Evolutionary conservation across 2,113 vertebrate species (phyloP), one percentile per base, ranked within the genome.

Genomic region (Tor tambroides): DNA sequence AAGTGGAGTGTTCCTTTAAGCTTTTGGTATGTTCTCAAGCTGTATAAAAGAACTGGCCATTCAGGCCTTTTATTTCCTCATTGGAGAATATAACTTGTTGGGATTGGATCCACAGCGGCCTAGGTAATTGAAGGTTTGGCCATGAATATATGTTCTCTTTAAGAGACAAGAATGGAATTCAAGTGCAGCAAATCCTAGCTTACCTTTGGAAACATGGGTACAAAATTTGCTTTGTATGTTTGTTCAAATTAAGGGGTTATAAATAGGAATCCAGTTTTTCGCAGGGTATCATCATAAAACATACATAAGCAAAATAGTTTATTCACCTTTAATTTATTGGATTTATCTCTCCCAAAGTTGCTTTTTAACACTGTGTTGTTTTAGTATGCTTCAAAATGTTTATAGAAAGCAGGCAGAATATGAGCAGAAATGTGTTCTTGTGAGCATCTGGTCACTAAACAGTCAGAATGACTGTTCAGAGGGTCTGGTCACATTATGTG

Each of bases 391-490:
- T 38, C 2, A 38, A 38, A 10, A 63, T 63, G 4, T 63, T 63
- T 63, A 26, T 61, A 1, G n/a, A 26, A 26, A 26, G 23, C 23
- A 26, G 10, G 23, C n/a, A 51, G 14, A 46, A n/a, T 46, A 26
- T 56, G 87, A 2, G 41, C 65, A 69, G 51, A 26, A 41, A 51
- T 82, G 83, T 75, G 43, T 87, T 90, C 65, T 74, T 86, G 51
- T 87, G 77, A 89, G 15, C 80, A 38, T 88, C 87, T 41, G 80
- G 3, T 67, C 49, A 59, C 5, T 28, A 14, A 59, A 86, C 87
- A 80, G 61, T 89, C 85, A 90, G 87, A 89, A 86, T 85, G 71
- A 86, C 80, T 86, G 2, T 35, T 86, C 43, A 74, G 41, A 88
- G 74, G 46, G 83, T 78, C 49, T 5, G 63, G 46, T 65, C 61